These are phyloP conservation scores for Eupithecia subumbrata DNA, from an alignment of 2,888 invertebrate species.

Conservation along the genomic window DNA sequence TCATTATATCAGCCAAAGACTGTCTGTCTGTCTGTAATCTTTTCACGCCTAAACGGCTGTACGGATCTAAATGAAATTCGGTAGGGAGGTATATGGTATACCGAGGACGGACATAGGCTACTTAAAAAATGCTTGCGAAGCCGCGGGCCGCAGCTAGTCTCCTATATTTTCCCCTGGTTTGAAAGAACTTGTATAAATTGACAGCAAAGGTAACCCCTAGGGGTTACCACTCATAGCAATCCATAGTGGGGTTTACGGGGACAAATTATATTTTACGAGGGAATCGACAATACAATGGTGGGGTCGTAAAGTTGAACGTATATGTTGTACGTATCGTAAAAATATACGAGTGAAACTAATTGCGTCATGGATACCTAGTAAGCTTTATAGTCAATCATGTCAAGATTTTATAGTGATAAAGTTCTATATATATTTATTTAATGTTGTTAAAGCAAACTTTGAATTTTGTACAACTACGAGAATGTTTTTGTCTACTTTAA, in stretches of 20 bases:
- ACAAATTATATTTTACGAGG: conserved; percentile 7
- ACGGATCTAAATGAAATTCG: too few species aligned
- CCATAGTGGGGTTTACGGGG: neutral
- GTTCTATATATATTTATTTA: too few species aligned
- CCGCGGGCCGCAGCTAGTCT: neutral
- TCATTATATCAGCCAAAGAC: too few species aligned
- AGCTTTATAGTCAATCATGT: neutral
- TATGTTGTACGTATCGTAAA: neutral
- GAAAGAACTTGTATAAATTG: neutral
- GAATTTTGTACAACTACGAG: too few species aligned
- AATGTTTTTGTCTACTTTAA: too few species aligned
- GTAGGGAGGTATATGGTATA: too few species aligned
- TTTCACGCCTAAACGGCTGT: too few species aligned
- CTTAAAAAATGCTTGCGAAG: too few species aligned
- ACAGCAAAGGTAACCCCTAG: neutral
- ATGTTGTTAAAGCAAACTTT: too few species aligned
- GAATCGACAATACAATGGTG: neutral
- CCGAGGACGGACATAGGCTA: too few species aligned
- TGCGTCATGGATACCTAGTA: neutral
- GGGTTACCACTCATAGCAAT: neutral
- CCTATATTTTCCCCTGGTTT: neutral
- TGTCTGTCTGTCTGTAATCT: too few species aligned
- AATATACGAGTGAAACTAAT: neutral
- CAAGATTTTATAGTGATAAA: neutral
- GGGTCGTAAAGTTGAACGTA: neutral